Base-by-base conservation (phyloP, 2,797 vertebrate species). In the Heliangelus exortis region DNA sequence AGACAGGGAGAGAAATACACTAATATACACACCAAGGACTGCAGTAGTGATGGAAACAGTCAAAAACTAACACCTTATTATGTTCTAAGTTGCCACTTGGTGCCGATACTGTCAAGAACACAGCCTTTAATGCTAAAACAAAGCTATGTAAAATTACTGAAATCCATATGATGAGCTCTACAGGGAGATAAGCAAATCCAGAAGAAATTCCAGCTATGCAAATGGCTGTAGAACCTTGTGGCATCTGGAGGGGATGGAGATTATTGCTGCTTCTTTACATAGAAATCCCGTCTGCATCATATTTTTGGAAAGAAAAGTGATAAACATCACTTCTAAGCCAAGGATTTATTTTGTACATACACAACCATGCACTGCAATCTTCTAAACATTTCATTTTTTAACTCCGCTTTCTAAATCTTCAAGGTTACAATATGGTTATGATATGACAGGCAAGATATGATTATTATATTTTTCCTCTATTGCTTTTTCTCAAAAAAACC, bases 401-500 rank as follows among this genome's bases (percentile, higher is more conserved):
- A 4, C 21, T 89, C 15, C 14, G 10, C 22, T 74, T 83, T 89
- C 50, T 92, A 89, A 83, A 85, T 83, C 50, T 89, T 93, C 43
- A 47, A 54, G 23, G 36, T 84, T 87, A 51, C 17, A 57, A 36
- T 67, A 45, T 65, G 36, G 29, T 84, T 84, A 87, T 78, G 62
- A 43, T 82, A 65, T 41, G 65, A 80, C n/a, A 80, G 62, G 75
- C 31, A 61, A 72, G 65, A 66, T 80, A 47, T 55, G 51, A 80
- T 92, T 91, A 61, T 89, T 92, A 15, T 34, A 73, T 94, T 96
- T 94, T 90, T 61, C 29, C 33, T 96, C 47, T 89, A 12, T 54
- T 82, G 50, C 33, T 47, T 78, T 92, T 72, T 93, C 82, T 92
- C 51, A 57, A 69, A 87, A 47, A 87, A 91, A 21, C 5, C 5